Percentiles rank a stretch among this genome's conserved stretches.
These are phyloP conservation scores for Formica aserva DNA, from an alignment of 2,888 invertebrate species.

Conservation along the genomic window DNA sequence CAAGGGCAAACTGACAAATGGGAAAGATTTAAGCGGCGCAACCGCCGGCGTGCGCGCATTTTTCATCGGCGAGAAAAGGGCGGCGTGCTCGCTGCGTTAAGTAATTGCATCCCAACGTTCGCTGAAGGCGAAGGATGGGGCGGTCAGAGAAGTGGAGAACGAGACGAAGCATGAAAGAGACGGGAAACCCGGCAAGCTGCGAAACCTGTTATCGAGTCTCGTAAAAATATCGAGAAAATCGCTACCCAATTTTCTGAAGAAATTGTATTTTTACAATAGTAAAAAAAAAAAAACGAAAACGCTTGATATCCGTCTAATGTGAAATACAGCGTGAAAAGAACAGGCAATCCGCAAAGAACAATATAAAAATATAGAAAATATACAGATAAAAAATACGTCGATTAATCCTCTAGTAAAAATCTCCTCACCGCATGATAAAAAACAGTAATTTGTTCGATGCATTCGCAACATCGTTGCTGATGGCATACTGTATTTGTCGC, in stretches of 20 bases:
- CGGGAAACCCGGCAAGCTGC: constrained; percentile 38
- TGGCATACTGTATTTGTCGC: constrained; percentile 4
- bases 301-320: not conserved
- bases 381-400: not conserved
- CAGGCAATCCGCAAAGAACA: not conserved
- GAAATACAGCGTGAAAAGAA: not conserved
- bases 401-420: not conserved
- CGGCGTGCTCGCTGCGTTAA: constrained; percentile 72
- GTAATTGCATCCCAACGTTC: constrained; percentile 77
- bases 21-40: constrained; percentile 77
- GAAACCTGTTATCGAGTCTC: constrained; percentile 33
- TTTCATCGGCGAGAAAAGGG: constrained; percentile 76
- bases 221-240: constrained; percentile 26
- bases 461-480: not conserved
- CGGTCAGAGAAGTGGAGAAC: constrained; percentile 18
- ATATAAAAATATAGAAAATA: not conserved
- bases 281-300: not conserved
- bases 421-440: not conserved
- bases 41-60: constrained; percentile 75
- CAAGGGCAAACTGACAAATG: constrained; percentile 76
- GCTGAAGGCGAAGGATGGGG: constrained; percentile 48
- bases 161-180: constrained; percentile 20
- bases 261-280: constrained; percentile 4
- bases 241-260: constrained; percentile 16
- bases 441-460: constrained; percentile 6